Evolutionary conservation across 2,113 vertebrate genomes (phyloP).

Genomic region (Hystrix cristata): DNA sequence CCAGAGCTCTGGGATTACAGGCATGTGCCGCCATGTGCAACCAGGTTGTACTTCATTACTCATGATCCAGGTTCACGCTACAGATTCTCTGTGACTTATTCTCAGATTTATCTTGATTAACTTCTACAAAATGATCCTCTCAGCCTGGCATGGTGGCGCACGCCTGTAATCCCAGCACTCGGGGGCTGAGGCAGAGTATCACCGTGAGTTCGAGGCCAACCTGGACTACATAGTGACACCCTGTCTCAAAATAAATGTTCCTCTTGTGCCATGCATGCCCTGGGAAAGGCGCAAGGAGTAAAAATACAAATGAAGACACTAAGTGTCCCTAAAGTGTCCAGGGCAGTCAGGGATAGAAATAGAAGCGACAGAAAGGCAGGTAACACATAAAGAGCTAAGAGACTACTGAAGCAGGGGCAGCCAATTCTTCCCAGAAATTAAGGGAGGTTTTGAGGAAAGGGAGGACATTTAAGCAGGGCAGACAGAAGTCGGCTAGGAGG

Average conservation of each 20-base stretch:
- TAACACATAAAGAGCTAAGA: not conserved
- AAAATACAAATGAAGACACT: not conserved
- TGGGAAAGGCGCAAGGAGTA: not conserved
- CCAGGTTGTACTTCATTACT: not conserved
- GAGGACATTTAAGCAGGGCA: not conserved
- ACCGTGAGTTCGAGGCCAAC: no score
- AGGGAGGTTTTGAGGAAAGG: not conserved
- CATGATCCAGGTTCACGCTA: not conserved
- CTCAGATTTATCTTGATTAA: not conserved
- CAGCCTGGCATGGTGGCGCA: no score
- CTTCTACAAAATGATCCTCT: not conserved
- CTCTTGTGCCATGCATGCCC: not conserved
- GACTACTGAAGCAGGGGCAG: not conserved
- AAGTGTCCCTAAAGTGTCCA: not conserved
- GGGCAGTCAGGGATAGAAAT: not conserved
- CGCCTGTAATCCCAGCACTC: no score
- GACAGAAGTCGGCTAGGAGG: not conserved
- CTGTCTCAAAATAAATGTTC: not conserved
- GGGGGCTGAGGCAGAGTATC: not conserved
- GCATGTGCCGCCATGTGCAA: not conserved
- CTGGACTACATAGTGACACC: no score
- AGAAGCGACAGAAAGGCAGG: constrained; percentile 5
- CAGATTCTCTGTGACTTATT: not conserved
- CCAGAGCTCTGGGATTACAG: not conserved
- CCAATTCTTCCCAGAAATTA: not conserved